phyloP scores from a whole-genome alignment of 2,113 vertebrate species.

The Anas platyrhynchos region DNA sequence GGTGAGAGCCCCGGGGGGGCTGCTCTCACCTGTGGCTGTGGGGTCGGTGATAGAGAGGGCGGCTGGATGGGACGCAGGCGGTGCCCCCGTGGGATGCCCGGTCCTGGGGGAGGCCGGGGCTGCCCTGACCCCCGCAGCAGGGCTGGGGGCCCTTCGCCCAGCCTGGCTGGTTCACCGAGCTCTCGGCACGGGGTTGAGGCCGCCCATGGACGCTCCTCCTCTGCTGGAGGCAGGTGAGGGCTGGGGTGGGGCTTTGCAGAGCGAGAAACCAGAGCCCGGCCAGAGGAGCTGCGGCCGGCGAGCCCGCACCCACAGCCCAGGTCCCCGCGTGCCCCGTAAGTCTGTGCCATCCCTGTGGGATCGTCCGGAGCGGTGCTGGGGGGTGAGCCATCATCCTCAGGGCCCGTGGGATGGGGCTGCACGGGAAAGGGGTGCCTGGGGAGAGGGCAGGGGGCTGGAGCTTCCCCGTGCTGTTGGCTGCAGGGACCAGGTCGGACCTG shows the following conservation, averaged over 20 bases:
- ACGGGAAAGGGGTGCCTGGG: neutral
- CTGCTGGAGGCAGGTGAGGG: slow-evolving; percentile 1
- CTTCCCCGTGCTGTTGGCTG: neutral
- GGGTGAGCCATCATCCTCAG: fast-evolving
- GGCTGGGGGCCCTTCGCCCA: neutral
- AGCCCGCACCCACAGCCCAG: neutral
- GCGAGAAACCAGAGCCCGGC: neutral
- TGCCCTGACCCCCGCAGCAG: neutral
- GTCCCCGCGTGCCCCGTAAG: neutral
- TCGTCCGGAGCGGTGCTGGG: fast-evolving
- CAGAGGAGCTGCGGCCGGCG: too few species aligned
- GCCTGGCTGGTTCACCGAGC: fast-evolving
- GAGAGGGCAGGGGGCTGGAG: neutral
- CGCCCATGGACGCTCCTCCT: neutral
- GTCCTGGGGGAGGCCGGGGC: fast-evolving
- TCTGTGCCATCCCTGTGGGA: neutral
- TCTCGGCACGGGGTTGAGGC: neutral
- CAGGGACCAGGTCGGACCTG: fast-evolving
- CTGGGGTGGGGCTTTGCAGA: slow-evolving; percentile 49
- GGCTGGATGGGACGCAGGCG: neutral
- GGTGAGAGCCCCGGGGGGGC: neutral
- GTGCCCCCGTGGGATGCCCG: neutral
- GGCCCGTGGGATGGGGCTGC: neutral
- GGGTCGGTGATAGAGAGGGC: fast-evolving
- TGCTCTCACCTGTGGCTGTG: fast-evolving